Conservation (phyloP, 2,113 vertebrate genomes). For the Mionectes macconnelli region DNA sequence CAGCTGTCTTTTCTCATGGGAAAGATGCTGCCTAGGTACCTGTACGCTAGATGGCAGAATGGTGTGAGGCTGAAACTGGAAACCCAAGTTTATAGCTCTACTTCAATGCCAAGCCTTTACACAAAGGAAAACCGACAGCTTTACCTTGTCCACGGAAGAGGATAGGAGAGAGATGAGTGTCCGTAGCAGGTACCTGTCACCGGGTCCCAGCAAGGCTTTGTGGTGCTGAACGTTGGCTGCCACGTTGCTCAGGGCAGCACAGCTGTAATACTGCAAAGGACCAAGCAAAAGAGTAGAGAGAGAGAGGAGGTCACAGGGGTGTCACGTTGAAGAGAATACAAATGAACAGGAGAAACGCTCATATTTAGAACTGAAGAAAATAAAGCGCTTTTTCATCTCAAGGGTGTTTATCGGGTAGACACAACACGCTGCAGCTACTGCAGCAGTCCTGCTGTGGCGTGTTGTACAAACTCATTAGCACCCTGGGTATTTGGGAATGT, state of each 20-base stretch:
- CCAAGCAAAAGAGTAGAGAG: neutral
- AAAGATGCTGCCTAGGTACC: neutral
- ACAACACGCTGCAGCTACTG: neutral
- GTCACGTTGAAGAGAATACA: neutral
- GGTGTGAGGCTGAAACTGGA: neutral
- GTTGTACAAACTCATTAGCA: neutral
- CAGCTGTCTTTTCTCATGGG: neutral
- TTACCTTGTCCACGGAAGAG: constrained; percentile 80
- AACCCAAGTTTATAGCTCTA: neutral
- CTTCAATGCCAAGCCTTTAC: neutral
- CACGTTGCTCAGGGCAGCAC: constrained; percentile 79
- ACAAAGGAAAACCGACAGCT: neutral
- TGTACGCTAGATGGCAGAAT: neutral
- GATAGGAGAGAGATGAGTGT: constrained; percentile 77
- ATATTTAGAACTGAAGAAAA: neutral
- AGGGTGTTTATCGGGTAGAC: neutral
- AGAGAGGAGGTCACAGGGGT: neutral
- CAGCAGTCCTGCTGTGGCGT: neutral
- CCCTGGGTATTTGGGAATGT: neutral
- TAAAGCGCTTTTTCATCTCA: neutral
- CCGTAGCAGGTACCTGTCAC: constrained; percentile 68
- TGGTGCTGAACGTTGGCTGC: constrained; percentile 69
- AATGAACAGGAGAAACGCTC: neutral
- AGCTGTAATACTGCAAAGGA: constrained; percentile 78
- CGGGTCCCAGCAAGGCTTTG: constrained; percentile 64